Base-by-base conservation (phyloP, 1,140 invertebrate genomes). In the Drosophila suzukii region DNA sequence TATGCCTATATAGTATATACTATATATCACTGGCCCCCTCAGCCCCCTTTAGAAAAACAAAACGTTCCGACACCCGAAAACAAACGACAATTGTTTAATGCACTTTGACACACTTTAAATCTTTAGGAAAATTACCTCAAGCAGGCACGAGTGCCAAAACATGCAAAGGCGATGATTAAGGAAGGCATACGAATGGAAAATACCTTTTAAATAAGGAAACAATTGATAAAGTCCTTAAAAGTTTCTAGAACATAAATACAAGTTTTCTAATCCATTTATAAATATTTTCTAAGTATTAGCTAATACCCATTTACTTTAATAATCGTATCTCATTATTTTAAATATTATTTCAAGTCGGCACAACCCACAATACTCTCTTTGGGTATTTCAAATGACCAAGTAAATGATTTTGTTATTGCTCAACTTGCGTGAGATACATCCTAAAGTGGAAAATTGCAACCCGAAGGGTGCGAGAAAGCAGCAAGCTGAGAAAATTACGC, bases 41-140 rank as follows among this genome's bases (percentile, higher is more conserved):
- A n/a, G n/a, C 3, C 32, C 32, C 27, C 32, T 27, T 11, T 12
- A 36, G 2, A 34, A 11, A 51, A 15, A n/a, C 24, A 27, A 11
- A 38, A 43, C 27, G 10, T 24, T 39, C 34, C 50, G 62, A 63
- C 46, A 73, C 43, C 74, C 61, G 34, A 72, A 77, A 86, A 78
- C 77, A 65, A 75, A 66, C 38, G 79, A 61, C 83, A 86, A 86
- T 86, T 86, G 84, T 76, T 76, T 86, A 88, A 88, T 86, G 79
- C 75, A 88, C 79, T 88, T 83, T 83, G 83, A 86, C 83, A 86
- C 76, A 86, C 79, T 88, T 86, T 83, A 75, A 78, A 78, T 81
- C 56, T 61, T 53, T 61, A 32, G 13, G 55, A 60, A 46, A 73
- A 65, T 78, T 73, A 32, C 67, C 60, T 59, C 39, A 44, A 55